These are phyloP conservation scores for Procavia capensis DNA, from an alignment of 2,113 vertebrate species.

Conservation along the genomic window DNA sequence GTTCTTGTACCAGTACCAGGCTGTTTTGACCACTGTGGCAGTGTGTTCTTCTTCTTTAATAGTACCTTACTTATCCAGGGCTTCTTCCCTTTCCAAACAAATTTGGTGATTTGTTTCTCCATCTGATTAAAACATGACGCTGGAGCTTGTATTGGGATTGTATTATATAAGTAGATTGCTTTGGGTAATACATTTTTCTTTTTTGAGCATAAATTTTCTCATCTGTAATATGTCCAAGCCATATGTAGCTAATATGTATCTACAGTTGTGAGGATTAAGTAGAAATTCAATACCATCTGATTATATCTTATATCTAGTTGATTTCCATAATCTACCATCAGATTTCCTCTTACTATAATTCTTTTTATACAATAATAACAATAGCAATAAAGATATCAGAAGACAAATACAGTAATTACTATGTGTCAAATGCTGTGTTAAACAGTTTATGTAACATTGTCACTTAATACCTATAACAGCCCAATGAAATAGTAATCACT, in stretches of 20 bases:
- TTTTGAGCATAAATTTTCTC: not conserved
- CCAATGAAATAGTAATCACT: not conserved
- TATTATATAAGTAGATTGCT: no score
- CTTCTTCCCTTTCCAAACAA: no score
- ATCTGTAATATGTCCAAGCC: constrained; percentile 26
- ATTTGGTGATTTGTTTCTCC: no score
- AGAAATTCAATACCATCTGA: not conserved
- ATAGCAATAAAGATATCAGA: not conserved
- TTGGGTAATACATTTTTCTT: no score
- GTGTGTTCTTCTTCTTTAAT: no score
- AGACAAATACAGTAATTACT: not conserved
- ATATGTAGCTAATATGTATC: not conserved
- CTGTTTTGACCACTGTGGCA: no score
- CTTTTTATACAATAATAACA: not conserved
- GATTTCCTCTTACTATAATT: not conserved
- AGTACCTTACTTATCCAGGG: no score
- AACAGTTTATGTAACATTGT: not conserved
- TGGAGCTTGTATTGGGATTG: no score
- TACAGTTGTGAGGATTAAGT: not conserved
- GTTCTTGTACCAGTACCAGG: no score
- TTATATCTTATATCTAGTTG: not conserved
- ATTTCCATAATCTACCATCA: not conserved
- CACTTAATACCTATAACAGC: not conserved
- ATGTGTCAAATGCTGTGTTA: not conserved
- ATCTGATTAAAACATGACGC: no score